These are phyloP conservation scores for Synaphobranchus kaupii DNA, from an alignment of 2,797 vertebrate genomes.

Conservation along the genomic window DNA sequence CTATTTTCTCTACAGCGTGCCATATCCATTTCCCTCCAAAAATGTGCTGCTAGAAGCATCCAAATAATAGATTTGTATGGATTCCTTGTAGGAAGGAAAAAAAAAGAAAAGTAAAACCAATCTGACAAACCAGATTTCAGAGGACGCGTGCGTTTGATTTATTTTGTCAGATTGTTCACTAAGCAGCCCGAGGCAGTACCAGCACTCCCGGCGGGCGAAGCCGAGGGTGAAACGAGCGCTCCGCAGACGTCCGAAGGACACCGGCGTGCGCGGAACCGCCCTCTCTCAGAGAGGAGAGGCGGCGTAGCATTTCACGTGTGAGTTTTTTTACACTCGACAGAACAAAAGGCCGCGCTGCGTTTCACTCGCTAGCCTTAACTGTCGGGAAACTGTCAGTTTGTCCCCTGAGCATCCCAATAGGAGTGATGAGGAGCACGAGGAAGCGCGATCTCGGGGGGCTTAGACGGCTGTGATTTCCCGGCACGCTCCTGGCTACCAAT, in stretches of 20 bases:
- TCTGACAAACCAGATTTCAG: background rate
- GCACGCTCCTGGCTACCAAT: conserved; percentile 51
- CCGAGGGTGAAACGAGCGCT: background rate
- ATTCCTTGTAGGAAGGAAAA: background rate
- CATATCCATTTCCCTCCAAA: conserved; percentile 57
- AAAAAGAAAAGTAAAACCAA: conserved; percentile 31
- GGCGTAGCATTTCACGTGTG: conserved; percentile 7
- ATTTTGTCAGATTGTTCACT: background rate
- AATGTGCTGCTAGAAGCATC: conserved; percentile 27
- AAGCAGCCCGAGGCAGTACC: background rate
- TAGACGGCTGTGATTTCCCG: conserved; percentile 48
- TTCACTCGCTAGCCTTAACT: background rate
- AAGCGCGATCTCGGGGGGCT: conserved; percentile 52
- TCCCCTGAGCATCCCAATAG: conserved; percentile 68
- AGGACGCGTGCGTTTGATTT: background rate
- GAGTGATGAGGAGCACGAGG: conserved; percentile 66
- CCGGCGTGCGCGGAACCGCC: background rate
- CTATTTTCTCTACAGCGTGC: conserved; percentile 43
- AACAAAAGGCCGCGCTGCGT: conserved; percentile 3
- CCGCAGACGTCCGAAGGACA: background rate
- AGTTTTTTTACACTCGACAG: conserved; percentile 13
- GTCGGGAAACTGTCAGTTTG: conserved; percentile 43
- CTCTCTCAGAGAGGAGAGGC: background rate
- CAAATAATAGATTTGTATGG: background rate
- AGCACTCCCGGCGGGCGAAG: background rate